Base-by-base conservation (phyloP, 2,888 invertebrate species). In the Dryobotodes eremita region DNA sequence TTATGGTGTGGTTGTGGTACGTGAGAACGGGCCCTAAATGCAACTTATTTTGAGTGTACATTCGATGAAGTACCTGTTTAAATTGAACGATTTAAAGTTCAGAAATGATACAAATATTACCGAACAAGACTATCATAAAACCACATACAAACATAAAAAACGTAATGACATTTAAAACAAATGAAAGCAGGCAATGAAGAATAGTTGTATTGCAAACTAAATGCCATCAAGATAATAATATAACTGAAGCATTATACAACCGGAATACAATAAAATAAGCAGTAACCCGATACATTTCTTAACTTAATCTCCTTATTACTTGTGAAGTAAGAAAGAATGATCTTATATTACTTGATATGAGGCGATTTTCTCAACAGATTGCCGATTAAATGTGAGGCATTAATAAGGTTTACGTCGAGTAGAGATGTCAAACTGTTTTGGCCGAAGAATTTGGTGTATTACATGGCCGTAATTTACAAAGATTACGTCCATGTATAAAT, bases 171-270 rank as follows among this genome's bases (percentile, higher is more conserved):
- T 82, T 77, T 74, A 65, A 69, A 66, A 78, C 69, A 78, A 84
- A 78, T 31, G 86, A 84, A 84, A 84, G 72, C 66, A n/a, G 0
- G 8, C 57, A 70, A 31, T 64, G 62, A 69, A 17, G 48, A 50
- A 75, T 79, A 65, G 71, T 62, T 31, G 36, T 15, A 55, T 61
- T 61, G n/a, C 26, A 71, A n/a, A 57, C 53, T 53, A 76, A 86
- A 86, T 83, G 76, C 13, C 76, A 86, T 74, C 76, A 36, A 76
- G 84, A 79, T 85, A 85, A 62, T 74, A 74, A 42, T 50, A 73
- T 64, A n/a, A 68, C 68, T 68, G 64, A 62, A 71, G 17, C 10
- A 17, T 84, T 87, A 79, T 36, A 69, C 77, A 85, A 87, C 62
- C 71, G 66, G 68, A 79, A 85, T 61, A 77, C 79, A 83, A 85